A percentile compares a stretch with the other conserved stretches of the same genome.
phyloP scores from a whole-genome alignment of 2,113 vertebrate genomes.

The Vulpes ferrilata region DNA sequence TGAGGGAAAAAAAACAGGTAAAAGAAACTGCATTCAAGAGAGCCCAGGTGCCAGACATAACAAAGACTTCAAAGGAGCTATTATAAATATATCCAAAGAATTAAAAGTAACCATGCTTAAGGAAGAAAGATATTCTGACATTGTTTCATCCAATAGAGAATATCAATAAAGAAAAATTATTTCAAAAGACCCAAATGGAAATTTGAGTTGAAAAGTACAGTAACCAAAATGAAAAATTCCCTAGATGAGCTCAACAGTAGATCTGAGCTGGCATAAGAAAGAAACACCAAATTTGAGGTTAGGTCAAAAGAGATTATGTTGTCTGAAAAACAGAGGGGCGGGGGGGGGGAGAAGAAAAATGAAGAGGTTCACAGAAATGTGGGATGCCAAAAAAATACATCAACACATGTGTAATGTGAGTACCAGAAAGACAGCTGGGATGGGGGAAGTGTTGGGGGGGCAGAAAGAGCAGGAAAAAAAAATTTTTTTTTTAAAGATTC shows the following conservation, averaged over 20 bases:
- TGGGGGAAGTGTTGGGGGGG: not conserved
- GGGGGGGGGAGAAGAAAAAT: not conserved
- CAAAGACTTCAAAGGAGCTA: not conserved
- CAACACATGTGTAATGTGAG: not conserved
- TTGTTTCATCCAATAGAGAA: not conserved
- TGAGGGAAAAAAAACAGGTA: constrained; percentile 16
- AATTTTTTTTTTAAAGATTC: too few species aligned
- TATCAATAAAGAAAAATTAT: not conserved
- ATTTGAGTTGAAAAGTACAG: not conserved
- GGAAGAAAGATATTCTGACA: not conserved
- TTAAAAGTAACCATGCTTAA: not conserved
- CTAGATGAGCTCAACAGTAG: not conserved
- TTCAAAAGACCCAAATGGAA: not conserved
- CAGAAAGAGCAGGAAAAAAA: not conserved
- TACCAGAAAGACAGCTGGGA: not conserved
- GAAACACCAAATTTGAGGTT: not conserved
- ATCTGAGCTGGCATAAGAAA: not conserved
- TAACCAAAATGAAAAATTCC: constrained; percentile 1
- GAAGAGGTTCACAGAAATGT: not conserved
- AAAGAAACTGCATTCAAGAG: not conserved
- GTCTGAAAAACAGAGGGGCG: not conserved
- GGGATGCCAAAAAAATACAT: not conserved
- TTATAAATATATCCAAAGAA: not conserved
- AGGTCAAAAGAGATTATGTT: not conserved
- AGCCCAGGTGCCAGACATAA: not conserved